A percentile compares a stretch with the other conserved stretches of the same genome.
Evolutionary conservation across 2,888 invertebrate genomes (phyloP).

Genomic region (Sarcophaga variegata): DNA sequence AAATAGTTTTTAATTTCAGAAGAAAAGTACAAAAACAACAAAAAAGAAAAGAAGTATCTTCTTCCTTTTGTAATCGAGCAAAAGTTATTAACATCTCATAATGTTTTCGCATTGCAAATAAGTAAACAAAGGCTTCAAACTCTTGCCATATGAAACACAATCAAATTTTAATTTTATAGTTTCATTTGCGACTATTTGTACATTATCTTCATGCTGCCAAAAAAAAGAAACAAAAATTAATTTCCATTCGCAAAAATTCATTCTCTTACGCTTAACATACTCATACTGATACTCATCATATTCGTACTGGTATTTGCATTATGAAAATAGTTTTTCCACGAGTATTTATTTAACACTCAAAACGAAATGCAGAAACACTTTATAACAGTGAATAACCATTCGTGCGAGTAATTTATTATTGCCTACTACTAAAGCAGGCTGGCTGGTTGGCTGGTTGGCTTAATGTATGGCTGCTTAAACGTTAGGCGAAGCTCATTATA

Average conservation of each 20-base stretch:
- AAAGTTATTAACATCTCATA: too few relatives aligned
- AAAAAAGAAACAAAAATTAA: too few relatives aligned
- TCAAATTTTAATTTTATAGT: neutral
- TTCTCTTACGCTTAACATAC: neutral
- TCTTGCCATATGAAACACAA: too few relatives aligned
- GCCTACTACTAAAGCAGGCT: neutral
- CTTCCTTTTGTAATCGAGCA: too few relatives aligned
- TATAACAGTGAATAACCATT: slow-evolving; percentile 14
- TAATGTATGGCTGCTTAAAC: neutral
- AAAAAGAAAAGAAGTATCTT: too few relatives aligned
- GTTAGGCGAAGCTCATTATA: neutral
- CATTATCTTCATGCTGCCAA: neutral
- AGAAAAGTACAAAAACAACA: too few relatives aligned
- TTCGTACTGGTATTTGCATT: slow-evolving; percentile 41
- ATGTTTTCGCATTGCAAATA: too few relatives aligned
- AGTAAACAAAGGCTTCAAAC: too few relatives aligned
- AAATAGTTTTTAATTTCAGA: too few relatives aligned
- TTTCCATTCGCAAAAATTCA: neutral
- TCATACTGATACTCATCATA: neutral
- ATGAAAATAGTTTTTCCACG: slow-evolving; percentile 48
- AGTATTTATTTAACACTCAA: slow-evolving; percentile 61
- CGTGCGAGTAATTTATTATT: neutral
- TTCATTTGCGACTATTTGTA: neutral
- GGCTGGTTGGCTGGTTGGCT: too few relatives aligned
- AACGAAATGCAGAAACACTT: slow-evolving; percentile 42